Base-by-base conservation (phyloP, 2,797 vertebrate species). In the Labroides dimidiatus region DNA sequence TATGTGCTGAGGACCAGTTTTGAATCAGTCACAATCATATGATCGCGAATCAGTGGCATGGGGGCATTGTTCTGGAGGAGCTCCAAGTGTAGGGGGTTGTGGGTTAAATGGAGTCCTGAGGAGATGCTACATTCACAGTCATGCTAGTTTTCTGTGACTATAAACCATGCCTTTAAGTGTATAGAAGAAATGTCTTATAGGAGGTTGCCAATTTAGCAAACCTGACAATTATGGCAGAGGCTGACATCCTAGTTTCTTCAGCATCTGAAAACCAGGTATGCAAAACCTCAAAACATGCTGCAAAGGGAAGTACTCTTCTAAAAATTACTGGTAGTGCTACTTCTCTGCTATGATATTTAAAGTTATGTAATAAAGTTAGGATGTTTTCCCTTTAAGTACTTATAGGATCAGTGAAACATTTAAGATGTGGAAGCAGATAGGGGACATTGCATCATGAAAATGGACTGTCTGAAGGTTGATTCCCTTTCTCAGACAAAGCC, bases 221-320 rank as follows among this genome's bases (percentile, higher is more conserved):
- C 37, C 20, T 44, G 61, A 62, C 36, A n/a, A 67, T 64, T n/a
- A 47, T 3, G 4, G 27, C 48, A 41, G 21, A 67, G 45, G 44
- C 43, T 60, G 57, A 53, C 48, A 14, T 64, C 27, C 27, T 21
- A 59, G 37, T 55, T 56, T 75, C 47, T 55, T 30, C 54, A 62
- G 57, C 30, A 50, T 78, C 71, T 72, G 45, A 70, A 48, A 33
- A 68, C 10, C 16, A 69, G 51, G 61, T 80, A 78, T 74, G 53
- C 47, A n/a, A 33, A 69, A 65, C 67, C 63, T 60, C 67, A 67
- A 68, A 69, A 54, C 56, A 54, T 67, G 36, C 27, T 6, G 0
- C 48, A 37, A 49, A 16, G 53, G 70, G 50, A 43, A 54, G 59
- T 45, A 53, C 76, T 54, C 49, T 50, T 54, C 23, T 65, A 36